Evolutionary conservation across 1,140 invertebrate genomes (phyloP), one percentile per base, ranked within the genome.

Genomic region (Diachasma alloeum): DNA sequence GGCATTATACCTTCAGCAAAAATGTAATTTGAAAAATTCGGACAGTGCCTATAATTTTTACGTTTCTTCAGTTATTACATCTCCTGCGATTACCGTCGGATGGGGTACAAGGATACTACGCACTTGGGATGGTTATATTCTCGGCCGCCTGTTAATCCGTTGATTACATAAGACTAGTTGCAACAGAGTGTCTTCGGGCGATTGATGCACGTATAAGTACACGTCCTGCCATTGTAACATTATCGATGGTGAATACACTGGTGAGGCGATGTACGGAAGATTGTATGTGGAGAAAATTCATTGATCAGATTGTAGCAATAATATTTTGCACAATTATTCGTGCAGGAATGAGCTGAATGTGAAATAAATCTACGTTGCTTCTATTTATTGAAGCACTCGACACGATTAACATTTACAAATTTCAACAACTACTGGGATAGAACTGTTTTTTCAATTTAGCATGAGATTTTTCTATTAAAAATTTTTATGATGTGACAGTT

Each of bases 81-180:
- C 15, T 31, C 31, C 53, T 24, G 66, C 36, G 31, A 36, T 68
- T 17, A 37, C 39, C 31, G n/a, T 19, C 1, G 1, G 17, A 37
- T 68, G 31, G 11, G 15, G 66, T 68, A 68, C 66, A 68, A 68
- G 66, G 66, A 39, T 68, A 39, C 66, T 26, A 68, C 66, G 66
- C 66, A 36, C 66, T 68, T 68, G 66, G n/a, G 66, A 39, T 68
- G 66, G 17, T 68, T 68, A 68, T 68, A 68, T 37, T 68, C 66
- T 63, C 36, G 66, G 17, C 15, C 66, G 31, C 4, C 17, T 53
- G 66, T 37, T 68, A 68, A 68, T 68, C 36, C 31, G 36, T 17
- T 10, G 31, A 39, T 68, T 68, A 68, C 66, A 68, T 68, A 68
- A 68, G 26, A n/a, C 66, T 17, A 13, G 24, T 63, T 63, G 24